Evolutionary conservation across 2,888 invertebrate species (phyloP).

Genomic region (Vesta saturnalis): DNA sequence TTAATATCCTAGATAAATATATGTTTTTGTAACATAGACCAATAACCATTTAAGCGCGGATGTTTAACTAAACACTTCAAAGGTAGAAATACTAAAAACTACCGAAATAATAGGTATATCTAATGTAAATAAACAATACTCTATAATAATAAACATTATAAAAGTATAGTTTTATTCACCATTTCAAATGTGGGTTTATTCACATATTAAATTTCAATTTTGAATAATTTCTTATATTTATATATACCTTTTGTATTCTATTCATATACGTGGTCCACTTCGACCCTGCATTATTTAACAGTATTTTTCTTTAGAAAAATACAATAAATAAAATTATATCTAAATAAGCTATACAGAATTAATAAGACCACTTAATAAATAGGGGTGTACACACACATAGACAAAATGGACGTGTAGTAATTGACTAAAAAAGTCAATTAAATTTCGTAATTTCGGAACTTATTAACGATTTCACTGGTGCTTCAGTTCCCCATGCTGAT

Average conservation of each 20-base stretch:
- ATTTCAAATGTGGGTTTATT: not conserved
- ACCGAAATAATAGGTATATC: not conserved
- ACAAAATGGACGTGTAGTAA: slow-evolving; percentile 34
- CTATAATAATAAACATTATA: not conserved
- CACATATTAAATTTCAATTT: slow-evolving; percentile 24
- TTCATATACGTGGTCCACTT: slow-evolving; percentile 37
- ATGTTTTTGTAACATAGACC: not conserved
- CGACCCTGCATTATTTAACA: slow-evolving; percentile 38
- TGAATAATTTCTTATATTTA: slow-evolving; percentile 30
- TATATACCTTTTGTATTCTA: slow-evolving; percentile 27
- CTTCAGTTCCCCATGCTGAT: slow-evolving; percentile 77
- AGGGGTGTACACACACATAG: slow-evolving; percentile 26
- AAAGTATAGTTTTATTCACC: not conserved
- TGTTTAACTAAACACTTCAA: not conserved
- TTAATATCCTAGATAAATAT: slow-evolving; percentile 3
- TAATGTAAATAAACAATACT: not conserved
- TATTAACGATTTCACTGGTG: slow-evolving; percentile 83
- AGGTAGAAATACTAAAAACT: not conserved
- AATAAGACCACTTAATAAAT: slow-evolving; percentile 26
- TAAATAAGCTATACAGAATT: not conserved
- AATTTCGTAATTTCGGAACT: slow-evolving; percentile 93
- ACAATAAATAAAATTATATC: slow-evolving; percentile 21
- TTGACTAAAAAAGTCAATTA: slow-evolving; percentile 64
- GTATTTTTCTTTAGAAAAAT: slow-evolving; percentile 31
- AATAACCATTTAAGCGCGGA: not conserved